Evolutionary conservation across 2,888 invertebrate species (phyloP).

Genomic region (Tenthredo mesomela): DNA sequence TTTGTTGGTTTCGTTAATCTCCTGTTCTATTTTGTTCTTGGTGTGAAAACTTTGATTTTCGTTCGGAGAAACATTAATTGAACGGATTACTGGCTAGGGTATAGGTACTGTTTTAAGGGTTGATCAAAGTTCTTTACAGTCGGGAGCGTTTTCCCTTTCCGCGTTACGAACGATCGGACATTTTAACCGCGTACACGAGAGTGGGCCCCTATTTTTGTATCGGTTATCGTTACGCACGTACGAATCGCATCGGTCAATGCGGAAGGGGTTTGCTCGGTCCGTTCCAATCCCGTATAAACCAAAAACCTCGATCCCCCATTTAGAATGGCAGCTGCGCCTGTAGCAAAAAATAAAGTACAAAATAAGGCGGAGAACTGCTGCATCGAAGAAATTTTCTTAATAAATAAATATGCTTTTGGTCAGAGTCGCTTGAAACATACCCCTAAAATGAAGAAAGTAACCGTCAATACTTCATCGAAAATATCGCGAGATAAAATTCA

Average conservation of each 20-base stretch:
- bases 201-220: neutral
- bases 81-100: neutral
- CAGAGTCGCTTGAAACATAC: neutral
- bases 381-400: neutral
- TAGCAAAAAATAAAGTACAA: neutral
- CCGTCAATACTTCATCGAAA: neutral
- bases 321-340: neutral
- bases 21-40: neutral
- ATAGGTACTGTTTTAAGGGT: neutral
- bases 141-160: neutral
- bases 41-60: neutral
- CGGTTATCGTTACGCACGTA: constrained; percentile 39
- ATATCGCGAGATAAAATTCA: neutral
- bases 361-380: neutral
- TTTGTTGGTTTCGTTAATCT: neutral
- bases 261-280: neutral
- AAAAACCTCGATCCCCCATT: neutral
- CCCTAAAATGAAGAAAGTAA: neutral
- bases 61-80: neutral
- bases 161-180: neutral
- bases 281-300: neutral
- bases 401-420: neutral
- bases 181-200: neutral
- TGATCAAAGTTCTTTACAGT: constrained; percentile 28
- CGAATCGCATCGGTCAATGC: constrained; percentile 34